Evolutionary conservation across 2,888 invertebrate genomes (phyloP).

Genomic region (Andricus curvator): DNA sequence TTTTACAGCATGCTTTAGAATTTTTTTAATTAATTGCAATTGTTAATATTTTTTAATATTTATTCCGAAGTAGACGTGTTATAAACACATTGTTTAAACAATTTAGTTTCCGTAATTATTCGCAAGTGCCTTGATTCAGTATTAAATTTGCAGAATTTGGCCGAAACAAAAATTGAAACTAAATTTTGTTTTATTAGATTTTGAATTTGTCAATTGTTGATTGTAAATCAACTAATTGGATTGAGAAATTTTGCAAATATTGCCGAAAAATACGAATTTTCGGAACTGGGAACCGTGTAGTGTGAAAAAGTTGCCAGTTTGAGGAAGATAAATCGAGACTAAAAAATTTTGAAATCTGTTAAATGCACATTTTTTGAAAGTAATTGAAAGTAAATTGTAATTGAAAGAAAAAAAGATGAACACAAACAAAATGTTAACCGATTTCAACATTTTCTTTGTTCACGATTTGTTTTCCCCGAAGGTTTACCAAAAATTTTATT

Average conservation of each 20-base stretch:
- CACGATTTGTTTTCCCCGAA: no score
- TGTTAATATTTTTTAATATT: neutral
- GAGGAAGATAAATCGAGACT: no score
- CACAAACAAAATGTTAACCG: no score
- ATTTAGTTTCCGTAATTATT: neutral
- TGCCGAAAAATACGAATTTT: neutral
- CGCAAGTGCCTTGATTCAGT: conserved; percentile 15
- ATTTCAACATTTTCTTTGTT: no score
- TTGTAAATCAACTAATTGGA: neutral
- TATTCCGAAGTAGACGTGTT: neutral
- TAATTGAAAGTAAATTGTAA: no score
- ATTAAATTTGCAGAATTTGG: neutral
- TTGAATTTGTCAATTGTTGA: neutral
- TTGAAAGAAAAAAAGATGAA: no score
- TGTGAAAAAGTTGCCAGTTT: no score
- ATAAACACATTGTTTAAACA: neutral
- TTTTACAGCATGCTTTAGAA: no score
- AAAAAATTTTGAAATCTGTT: no score
- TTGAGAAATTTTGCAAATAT: neutral
- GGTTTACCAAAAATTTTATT: neutral
- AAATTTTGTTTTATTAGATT: neutral
- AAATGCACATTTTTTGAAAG: no score
- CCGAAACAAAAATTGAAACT: neutral
- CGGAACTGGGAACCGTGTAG: no score
- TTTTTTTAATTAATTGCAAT: no score